Evolutionary conservation across 2,888 invertebrate species (phyloP), one percentile per base, ranked within the genome.

Genomic region (Protonemura montana): DNA sequence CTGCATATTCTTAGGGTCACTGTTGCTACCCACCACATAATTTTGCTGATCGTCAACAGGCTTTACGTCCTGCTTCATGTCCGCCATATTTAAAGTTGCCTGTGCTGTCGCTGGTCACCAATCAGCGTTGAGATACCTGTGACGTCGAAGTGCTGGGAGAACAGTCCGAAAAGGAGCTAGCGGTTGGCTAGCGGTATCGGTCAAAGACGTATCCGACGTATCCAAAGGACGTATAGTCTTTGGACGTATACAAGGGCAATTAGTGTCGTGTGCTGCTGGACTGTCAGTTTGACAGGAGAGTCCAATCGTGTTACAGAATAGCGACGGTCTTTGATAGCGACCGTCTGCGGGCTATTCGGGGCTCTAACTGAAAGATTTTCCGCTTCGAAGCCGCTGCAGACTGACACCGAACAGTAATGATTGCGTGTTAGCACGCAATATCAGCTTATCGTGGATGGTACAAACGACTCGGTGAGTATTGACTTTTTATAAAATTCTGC

Each of bases 1-100:
- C 91, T 98, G 97, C 93, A 98, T 96, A 91, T 97, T 97, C 92
- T 98, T 98, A 35, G 97, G 98, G 92, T 98, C 98, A 85, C 91
- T 91, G 91, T 94, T 95, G 89, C 93, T 94, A 88, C 91, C 92
- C 87, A 94, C 92, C 76, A 93, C 91, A 89, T 93, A 94, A 89
- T 93, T 93, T 89, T 92, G 92, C 89, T 92, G 92, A 88, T 92
- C 90, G 88, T 92, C 92, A 77, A 88, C 88, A 35, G 86, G 86
- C 87, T 90, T 90, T 86, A 89, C 87, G 85, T 90, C 89, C 87
- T 89, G 89, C 82, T 90, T 89, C 81, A 89, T 88, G 86, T 90
- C 90, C 86, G 90, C 89, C 90, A 90, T 90, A 86, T 30, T 87
- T 87, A 30, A 21, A 26, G 10, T 25, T n/a, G 28, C 41, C 86